Evolutionary conservation across 2,113 vertebrate species (phyloP).

Genomic region (Eudyptes chrysolophus): DNA sequence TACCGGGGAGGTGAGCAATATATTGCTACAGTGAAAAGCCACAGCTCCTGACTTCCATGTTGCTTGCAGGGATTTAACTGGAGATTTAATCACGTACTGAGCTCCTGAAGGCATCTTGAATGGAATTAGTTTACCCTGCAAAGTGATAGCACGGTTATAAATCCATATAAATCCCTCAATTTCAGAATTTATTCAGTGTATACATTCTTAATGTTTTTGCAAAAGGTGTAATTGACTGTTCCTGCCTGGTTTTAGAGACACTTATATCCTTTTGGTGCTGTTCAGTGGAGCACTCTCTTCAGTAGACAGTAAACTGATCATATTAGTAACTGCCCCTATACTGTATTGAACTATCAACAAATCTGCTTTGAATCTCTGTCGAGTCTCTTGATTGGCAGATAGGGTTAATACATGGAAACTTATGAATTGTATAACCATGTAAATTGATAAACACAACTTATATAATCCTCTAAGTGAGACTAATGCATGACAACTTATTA

Average conservation of each 20-base stretch:
- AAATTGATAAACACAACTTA: not conserved
- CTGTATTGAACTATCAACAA: not conserved
- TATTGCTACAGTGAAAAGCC: not conserved
- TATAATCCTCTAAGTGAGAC: not conserved
- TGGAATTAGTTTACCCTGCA: not conserved
- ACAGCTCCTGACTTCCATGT: not conserved
- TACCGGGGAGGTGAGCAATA: not conserved
- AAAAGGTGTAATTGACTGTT: not conserved
- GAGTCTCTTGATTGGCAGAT: not conserved
- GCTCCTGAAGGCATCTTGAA: not conserved
- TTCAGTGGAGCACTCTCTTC: not conserved
- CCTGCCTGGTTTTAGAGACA: not conserved
- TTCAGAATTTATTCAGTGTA: not conserved
- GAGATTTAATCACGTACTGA: not conserved
- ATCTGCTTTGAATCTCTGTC: not conserved
- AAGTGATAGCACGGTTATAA: not conserved
- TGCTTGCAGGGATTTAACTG: not conserved
- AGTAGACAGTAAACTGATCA: not conserved
- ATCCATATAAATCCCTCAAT: not conserved
- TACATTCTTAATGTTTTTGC: not conserved
- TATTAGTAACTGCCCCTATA: not conserved
- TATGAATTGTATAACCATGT: not conserved
- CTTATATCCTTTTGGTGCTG: not conserved
- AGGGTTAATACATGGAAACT: not conserved
- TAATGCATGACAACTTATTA: not conserved